phyloP scores from a whole-genome alignment of 2,888 invertebrate species.

The Ceramica pisi region DNA sequence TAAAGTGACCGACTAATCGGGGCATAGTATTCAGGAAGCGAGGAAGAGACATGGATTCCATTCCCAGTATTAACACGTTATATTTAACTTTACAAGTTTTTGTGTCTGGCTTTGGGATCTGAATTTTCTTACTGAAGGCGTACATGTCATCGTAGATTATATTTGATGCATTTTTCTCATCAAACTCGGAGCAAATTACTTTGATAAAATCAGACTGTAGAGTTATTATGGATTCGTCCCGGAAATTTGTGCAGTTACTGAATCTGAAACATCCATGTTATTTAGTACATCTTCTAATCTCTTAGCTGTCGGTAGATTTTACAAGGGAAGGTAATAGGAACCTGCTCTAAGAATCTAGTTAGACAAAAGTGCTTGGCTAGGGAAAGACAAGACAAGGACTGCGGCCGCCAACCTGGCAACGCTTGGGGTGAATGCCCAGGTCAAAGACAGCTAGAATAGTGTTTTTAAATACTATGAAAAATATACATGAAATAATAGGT shows the following conservation, averaged over 20 bases:
- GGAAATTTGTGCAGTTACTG: slow-evolving; percentile 75
- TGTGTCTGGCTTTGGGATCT: slow-evolving; percentile 65
- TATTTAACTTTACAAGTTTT: slow-evolving; percentile 74
- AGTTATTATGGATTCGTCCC: slow-evolving; percentile 71
- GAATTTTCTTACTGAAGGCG: slow-evolving; percentile 86
- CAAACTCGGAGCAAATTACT: slow-evolving; percentile 79
- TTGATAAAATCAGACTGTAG: slow-evolving; percentile 82
- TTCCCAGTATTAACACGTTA: slow-evolving; percentile 94
- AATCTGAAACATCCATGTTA: slow-evolving; percentile 71
- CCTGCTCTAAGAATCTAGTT: background rate
- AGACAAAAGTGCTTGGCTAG: background rate
- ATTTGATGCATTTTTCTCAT: slow-evolving; percentile 71
- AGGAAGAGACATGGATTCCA: slow-evolving; percentile 96
- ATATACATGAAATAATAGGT: too few species aligned
- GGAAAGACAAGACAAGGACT: too few species aligned
- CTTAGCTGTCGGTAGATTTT: background rate
- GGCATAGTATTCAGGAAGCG: slow-evolving; percentile 95
- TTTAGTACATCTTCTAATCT: background rate
- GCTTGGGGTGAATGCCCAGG: too few species aligned
- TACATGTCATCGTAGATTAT: slow-evolving; percentile 84
- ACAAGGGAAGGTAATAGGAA: background rate
- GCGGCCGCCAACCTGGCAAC: too few species aligned
- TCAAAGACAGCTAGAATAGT: too few species aligned
- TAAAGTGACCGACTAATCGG: slow-evolving; percentile 92
- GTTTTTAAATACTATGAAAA: too few species aligned